These are phyloP conservation scores for Halcyon leucocephala DNA, from an alignment of 2,797 vertebrate genomes.

Conservation along the genomic window DNA sequence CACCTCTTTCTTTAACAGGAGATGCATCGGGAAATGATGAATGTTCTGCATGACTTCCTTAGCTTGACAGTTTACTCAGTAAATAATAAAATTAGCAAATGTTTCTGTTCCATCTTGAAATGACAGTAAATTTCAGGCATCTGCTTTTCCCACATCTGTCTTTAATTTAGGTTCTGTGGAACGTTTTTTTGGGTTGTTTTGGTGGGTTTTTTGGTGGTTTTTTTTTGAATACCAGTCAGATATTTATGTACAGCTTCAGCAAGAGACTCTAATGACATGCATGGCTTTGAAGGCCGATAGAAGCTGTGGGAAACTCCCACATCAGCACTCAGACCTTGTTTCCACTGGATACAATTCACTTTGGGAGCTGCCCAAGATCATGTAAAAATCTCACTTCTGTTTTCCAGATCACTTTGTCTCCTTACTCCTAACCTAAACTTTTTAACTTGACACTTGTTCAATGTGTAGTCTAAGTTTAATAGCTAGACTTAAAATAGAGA, in stretches of 20 bases:
- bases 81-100: conserved; percentile 57
- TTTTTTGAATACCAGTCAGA: conserved; percentile 74
- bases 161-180: conserved; percentile 79
- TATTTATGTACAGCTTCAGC: conserved; percentile 82
- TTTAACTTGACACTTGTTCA: not conserved
- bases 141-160: conserved; percentile 69
- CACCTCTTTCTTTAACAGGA: not conserved
- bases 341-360: conserved; percentile 12
- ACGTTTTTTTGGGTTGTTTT: conserved; percentile 39
- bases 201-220: not conserved
- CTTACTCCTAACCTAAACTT: not conserved
- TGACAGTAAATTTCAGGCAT: conserved; percentile 54
- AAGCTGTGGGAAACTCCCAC: conserved; percentile 87
- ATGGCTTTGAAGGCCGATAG: conserved; percentile 50
- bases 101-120: conserved; percentile 54
- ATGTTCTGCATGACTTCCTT: conserved; percentile 30
- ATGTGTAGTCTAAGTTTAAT: not conserved
- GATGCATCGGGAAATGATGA: conserved; percentile 22
- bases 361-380: conserved; percentile 24
- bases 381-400: not conserved
- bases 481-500: not conserved
- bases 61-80: conserved; percentile 37
- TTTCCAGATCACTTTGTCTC: not conserved
- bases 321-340: conserved; percentile 70
- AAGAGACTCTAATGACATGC: conserved; percentile 80